A percentile compares a stretch with the other conserved stretches of the same genome.
phyloP scores from a whole-genome alignment of 2,113 vertebrate genomes.

The Jacana jacana region DNA sequence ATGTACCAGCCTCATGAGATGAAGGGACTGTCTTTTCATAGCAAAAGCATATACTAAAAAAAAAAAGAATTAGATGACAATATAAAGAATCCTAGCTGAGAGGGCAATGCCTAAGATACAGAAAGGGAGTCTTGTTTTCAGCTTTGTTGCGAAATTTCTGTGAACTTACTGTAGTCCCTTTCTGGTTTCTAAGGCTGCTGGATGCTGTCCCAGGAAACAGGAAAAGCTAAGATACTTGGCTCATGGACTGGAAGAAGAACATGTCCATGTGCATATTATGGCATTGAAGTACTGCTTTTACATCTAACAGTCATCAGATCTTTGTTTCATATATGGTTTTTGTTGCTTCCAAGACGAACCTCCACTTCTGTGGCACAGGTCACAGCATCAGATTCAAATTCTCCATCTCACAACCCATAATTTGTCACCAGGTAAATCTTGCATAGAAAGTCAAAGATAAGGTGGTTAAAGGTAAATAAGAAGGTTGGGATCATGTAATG shows the following conservation, averaged over 20 bases:
- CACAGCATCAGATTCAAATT: background rate
- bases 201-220: background rate
- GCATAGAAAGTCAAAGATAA: background rate
- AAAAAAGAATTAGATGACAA: background rate
- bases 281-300: background rate
- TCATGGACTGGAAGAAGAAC: background rate
- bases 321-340: background rate
- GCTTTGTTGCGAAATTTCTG: background rate
- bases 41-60: background rate
- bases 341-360: background rate
- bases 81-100: background rate
- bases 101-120: background rate
- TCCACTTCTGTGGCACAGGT: background rate
- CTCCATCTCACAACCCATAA: background rate
- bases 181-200: background rate
- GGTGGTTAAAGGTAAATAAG: background rate
- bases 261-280: background rate
- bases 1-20: background rate
- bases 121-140: background rate
- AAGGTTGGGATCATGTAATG: background rate
- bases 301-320: background rate
- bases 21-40: background rate
- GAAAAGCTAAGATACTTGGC: background rate
- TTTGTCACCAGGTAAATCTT: background rate
- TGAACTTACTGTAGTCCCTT: background rate